Evolutionary conservation across 2,888 invertebrate genomes (phyloP), one percentile per base, ranked within the genome.

Genomic region (Drosophila borealis): DNA sequence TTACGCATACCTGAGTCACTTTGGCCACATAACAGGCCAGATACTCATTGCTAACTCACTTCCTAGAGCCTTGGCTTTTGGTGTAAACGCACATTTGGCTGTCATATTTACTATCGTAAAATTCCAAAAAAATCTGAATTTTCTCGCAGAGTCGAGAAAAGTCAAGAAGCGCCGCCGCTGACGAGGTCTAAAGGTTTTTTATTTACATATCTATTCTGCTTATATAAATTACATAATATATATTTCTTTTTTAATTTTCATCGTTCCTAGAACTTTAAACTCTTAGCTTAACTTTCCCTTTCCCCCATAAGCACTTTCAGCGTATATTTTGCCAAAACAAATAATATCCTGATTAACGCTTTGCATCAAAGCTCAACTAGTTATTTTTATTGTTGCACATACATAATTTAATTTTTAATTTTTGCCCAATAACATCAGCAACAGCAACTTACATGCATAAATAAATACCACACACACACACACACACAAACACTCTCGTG

Each of bases 391-490:
- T n/a, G 25, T 14, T 36, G 3, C 3, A 21, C 21, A 48, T n/a
- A 17, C 17, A 17, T 42, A 55, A 9, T 46, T 45, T 9, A 44
- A 14, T n/a, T 34, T 55, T 34, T 14, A 36, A 10, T 46, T 56
- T 56, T 21, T 19, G 25, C n/a, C 21, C 45, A 45, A 29, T 13
- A 44, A 13, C 44, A 21, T n/a, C 25, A 29, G 11, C 25, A 11
- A 13, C 25, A 29, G 9, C 29, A 53, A 54, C 41, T 41, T n/a
- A 53, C 48, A 63, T 51, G 69, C 45, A 51, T 64, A 72, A 60
- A 60, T 60, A 69, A 60, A 55, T 49, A 41, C 33, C 19, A 42
- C 34, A 67, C 48, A 49, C n/a, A 44, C n/a, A 44, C n/a, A 53
- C 8, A 70, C 8, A 44, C 37, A n/a, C 13, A n/a, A 10, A 9